Evolutionary conservation across 64 coral and sea anemone genomes (phyloP), one percentile per base, ranked within the genome.

Genomic region (Montipora cactus): DNA sequence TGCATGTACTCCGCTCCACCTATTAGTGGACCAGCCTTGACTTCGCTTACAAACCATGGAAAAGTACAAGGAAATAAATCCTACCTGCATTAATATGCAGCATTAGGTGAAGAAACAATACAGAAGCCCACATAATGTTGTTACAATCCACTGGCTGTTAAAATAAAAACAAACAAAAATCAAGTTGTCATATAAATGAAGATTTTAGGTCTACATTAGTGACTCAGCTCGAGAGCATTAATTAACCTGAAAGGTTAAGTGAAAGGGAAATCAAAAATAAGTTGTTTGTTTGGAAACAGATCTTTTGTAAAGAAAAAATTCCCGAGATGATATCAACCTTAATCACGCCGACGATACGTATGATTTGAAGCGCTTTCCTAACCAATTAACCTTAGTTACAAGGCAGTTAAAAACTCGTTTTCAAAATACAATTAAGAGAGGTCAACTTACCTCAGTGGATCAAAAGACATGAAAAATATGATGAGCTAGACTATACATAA

Each of bases 71-170:
- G 8, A 71, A 71, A 71, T 71, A 5, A 71, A 71, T 5, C 19
- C 47, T 18, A 85, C 82, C 82, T 70, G 62, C 14, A 71, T 70
- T 70, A 70, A 85, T 48, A 18, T 50, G 66, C 25, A 69, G 7
- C 2, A 85, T 3, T 69, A 69, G 14, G 6, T 8, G 2, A 2
- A 85, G 82, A 7, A 71, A 50, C 47, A 70, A 47, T 70, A 50
- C 18, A 49, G 46, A 45, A 49, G 62, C 1, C 79, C 79, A 61
- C 79, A 81, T 81, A 12, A 28, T 16, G 55, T 67, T 67, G 59
- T 14, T 76, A 5, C 44, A 45, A 45, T 76, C 74, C 4, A 5
- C 28, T 59, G 53, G 59, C 59, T 67, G 57, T 19, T 20, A 46
- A n/a, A 16, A 45, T 16, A 48, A 49, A 70, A 45, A 47, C 59